Base-by-base conservation (phyloP, 2,113 vertebrate genomes). In the Dipodomys stephensi region DNA sequence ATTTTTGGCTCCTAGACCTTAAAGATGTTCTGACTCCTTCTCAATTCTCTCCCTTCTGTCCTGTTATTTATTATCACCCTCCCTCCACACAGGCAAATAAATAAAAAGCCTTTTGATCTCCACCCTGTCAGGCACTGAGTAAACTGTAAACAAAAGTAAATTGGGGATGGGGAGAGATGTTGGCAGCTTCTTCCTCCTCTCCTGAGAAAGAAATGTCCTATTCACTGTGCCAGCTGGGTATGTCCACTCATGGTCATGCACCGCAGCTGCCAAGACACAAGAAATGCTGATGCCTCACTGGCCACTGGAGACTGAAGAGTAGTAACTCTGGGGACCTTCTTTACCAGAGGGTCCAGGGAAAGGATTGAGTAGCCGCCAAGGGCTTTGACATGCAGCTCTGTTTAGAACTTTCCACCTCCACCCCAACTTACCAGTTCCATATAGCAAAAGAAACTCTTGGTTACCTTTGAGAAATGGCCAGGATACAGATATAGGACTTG, bases 111-210 rank as follows among this genome's bases (percentile, higher is more conserved):
- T 95, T 96, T 96, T 95, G 95, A 92, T 96, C 90, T 81, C 85
- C 65, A 85, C 49, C 88, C 87, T 76, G 32, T 93, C 84, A 82
- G 87, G 69, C 95, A 82, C 16, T 28, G 79, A 82, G 72, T 91
- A 76, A 91, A 87, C 94, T 88, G 60, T 95, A 97, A 95, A 97
- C 94, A 97, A 87, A 92, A 95, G 84, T 96, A 94, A 97, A 96
- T 49, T 53, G 39, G 72, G 80, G 49, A 15, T 46, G 11, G 39
- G 49, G 57, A 78, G 82, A 74, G 87, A 84, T 39, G 44, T 67
- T 94, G 90, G 85, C 93, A 96, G 88, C 85, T 73, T 57, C 27
- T 62, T 82, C 32, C 78, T 93, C 53, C 78, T 79, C 57, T 93
- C 71, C 93, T 95, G 71, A 73, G 76, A 96, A 80, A 84, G 79